Base-by-base conservation (phyloP, 2,888 invertebrate species). In the Gonocerus acuteangulatus region DNA sequence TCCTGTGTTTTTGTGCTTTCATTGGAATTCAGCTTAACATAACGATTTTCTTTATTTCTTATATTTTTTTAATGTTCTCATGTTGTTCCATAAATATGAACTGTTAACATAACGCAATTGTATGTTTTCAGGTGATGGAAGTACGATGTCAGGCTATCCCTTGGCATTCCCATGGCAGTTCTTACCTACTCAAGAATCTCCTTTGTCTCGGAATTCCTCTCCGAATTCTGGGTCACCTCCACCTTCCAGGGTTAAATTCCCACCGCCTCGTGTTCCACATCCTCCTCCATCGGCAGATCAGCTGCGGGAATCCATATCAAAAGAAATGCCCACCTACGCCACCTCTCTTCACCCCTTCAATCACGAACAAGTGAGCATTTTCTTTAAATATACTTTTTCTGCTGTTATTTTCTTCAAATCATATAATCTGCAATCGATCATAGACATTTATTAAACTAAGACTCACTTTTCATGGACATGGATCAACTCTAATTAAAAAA, bases 181-280 rank as follows among this genome's bases (percentile, higher is more conserved):
- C 22, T 66, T 73, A 72, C 64, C 67, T 72, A 61, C 71, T 74
- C 69, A 74, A 74, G 57, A 57, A 18, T 57, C 57, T 18, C 57
- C 57, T 6, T 22, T 89, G 48, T 84, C 85, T 64, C 87, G 86
- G 16, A 66, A 70, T 48, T 71, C 72, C 23, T 72, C 72, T 72
- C 89, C 88, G 70, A 81, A 87, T 69, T 80, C 85, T 56, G 79
- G 80, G 34, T 86, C 86, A 56, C 87, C 87, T 2, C 64, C 65
- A 2, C 75, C 74, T 54, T 75, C 49, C n/a, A 54, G 62, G 13
- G 56, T 61, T 13, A 60, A 54, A 42, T 65, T 63, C 16, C 66
- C 67, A 2, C 65, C 62, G 13, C 62, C 60, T 36, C 51, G 62
- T 32, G 61, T 58, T 11, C 62, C 62, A 23, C 61, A 62, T 7